Conservation (phyloP, 2,797 vertebrate genomes). For the Paguma larvata region DNA sequence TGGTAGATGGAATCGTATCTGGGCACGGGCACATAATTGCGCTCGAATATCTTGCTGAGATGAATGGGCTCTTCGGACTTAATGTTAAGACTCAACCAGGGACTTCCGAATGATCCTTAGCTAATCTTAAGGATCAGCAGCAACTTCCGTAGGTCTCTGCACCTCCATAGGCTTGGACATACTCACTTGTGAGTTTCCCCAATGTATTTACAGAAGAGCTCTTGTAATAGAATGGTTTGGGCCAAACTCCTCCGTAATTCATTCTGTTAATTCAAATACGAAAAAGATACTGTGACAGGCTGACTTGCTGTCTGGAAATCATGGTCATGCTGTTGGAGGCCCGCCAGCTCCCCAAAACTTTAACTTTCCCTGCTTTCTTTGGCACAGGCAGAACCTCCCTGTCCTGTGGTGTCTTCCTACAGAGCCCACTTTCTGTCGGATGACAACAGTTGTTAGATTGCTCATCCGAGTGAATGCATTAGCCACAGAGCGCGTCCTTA, state of each 20-base stretch:
- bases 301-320: neutral
- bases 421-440: neutral
- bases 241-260: neutral
- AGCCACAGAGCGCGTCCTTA: neutral
- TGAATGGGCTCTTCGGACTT: neutral
- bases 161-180: neutral
- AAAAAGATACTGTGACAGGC: neutral
- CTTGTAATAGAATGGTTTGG: neutral
- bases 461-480: neutral
- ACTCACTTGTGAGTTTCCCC: neutral
- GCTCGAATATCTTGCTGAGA: neutral
- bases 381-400: neutral
- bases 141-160: neutral
- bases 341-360: neutral
- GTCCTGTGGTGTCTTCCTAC: neutral
- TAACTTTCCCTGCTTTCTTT: neutral
- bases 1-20: neutral
- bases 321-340: neutral
- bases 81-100: neutral
- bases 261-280: neutral
- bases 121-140: neutral
- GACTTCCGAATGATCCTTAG: conserved; percentile 1
- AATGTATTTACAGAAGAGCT: conserved; percentile 24
- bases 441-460: neutral
- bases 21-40: neutral